Evolutionary conservation across 2,888 invertebrate genomes (phyloP), one percentile per base, ranked within the genome.

Genomic region (Cosmia trapezina): DNA sequence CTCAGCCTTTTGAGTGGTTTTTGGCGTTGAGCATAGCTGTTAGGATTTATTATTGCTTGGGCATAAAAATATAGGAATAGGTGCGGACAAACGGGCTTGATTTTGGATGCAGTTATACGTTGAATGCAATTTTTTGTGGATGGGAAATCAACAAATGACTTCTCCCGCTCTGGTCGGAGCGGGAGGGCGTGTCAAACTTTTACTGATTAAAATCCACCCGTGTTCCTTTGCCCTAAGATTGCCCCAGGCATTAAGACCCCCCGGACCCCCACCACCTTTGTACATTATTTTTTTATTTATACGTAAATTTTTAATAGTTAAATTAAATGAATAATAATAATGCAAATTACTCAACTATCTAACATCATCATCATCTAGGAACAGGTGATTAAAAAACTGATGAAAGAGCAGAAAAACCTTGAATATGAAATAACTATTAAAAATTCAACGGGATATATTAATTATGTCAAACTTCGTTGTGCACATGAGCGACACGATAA

Each of bases 401-500:
- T 28, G 11, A 41, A 76, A 33, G 1, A 43, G 11, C 47, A 65
- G 19, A 59, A 68, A 37, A 59, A 41, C 9, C 1, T 0, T 59
- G 28, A 22, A 37, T 37, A 57, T 17, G 12, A 28, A 41, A 33
- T 12, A 12, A 45, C 12, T 28, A 51, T 41, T 9, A 12, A 8
- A 62, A 49, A 45, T 28, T 67, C 14, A 57, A 45, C 45, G 45
- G 28, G 37, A 43, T 60, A 70, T n/a, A n/a, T n/a, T n/a, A n/a
- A n/a, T 28, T 28, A 28, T 41, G 22, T 47, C 70, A 51, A 45
- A 28, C 7, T 45, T 57, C 7, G 17, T 43, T 64, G 41, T 56
- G 56, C 49, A 51, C 19, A 28, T 33, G 28, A 67, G 43, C 17
- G 59, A 51, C 57, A 51, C 45, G n/a, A 49, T 12, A 53, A 28